These are phyloP conservation scores for Nanorana parkeri DNA, from an alignment of 2,113 vertebrate species.

Conservation along the genomic window DNA sequence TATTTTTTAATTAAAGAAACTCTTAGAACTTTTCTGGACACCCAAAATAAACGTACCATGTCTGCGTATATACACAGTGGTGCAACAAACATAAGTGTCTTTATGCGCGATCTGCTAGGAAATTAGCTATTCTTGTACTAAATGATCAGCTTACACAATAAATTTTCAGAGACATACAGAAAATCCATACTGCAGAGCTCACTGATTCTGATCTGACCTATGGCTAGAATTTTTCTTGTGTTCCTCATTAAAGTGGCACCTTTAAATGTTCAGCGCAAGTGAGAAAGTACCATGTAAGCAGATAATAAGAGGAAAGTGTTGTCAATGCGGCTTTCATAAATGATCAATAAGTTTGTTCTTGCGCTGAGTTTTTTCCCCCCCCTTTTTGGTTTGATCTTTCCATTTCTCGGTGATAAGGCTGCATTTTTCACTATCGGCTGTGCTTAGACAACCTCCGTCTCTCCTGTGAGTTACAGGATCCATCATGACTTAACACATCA, in stretches of 20 bases:
- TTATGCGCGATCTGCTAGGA: too few relatives aligned
- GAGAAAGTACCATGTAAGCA: not conserved
- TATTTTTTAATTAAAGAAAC: too few relatives aligned
- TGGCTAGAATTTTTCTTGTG: too few relatives aligned
- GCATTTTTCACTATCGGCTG: slow-evolving; percentile 1
- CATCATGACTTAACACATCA: slow-evolving; percentile 44
- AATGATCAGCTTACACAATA: too few relatives aligned
- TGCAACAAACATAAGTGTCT: too few relatives aligned
- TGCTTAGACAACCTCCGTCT: slow-evolving; percentile 11
- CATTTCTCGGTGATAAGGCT: not conserved
- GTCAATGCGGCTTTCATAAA: slow-evolving; percentile 1
- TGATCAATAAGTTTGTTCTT: slow-evolving; percentile 27
- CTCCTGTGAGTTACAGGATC: slow-evolving; percentile 33
- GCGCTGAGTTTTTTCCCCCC: not conserved
- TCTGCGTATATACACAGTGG: too few relatives aligned
- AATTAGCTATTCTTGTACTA: too few relatives aligned
- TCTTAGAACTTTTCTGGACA: too few relatives aligned
- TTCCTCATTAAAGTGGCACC: not conserved
- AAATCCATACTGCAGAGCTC: too few relatives aligned
- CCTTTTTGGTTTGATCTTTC: slow-evolving; percentile 19
- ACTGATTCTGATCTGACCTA: too few relatives aligned
- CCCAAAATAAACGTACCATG: too few relatives aligned
- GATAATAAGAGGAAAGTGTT: slow-evolving; percentile 4
- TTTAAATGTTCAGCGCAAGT: not conserved
- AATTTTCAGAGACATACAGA: too few relatives aligned